These are phyloP conservation scores for Euproctis similis DNA, from an alignment of 2,888 invertebrate species.

Conservation along the genomic window DNA sequence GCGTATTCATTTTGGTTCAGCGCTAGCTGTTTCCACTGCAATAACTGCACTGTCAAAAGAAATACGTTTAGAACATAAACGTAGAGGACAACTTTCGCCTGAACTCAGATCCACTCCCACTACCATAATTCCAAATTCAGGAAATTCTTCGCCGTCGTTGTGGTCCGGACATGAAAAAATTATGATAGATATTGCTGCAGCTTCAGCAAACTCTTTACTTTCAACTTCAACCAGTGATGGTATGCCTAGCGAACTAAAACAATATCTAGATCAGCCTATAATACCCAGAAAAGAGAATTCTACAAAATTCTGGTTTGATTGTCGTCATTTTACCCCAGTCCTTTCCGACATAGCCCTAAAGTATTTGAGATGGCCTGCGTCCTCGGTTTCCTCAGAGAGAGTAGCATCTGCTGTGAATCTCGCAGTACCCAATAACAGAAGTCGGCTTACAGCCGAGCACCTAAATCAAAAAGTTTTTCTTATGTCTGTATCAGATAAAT, in stretches of 20 bases:
- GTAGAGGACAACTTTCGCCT: conserved; percentile 9
- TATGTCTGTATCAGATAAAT: conserved; percentile 17
- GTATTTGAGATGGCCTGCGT: conserved; percentile 7
- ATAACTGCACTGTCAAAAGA: conserved; percentile 1
- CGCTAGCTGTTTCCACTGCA: conserved; percentile 1
- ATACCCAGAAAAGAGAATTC: conserved; percentile 6
- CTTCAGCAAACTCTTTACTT: not conserved
- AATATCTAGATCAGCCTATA: conserved; percentile 18
- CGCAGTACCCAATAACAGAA: conserved; percentile 12
- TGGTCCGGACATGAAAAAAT: conserved; percentile 23
- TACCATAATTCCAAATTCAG: not conserved
- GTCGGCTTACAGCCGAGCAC: conserved; percentile 10
- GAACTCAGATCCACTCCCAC: not conserved
- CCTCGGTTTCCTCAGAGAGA: conserved; percentile 14
- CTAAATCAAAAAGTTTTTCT: conserved; percentile 4
- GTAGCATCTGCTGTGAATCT: conserved; percentile 6
- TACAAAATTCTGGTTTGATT: conserved; percentile 12
- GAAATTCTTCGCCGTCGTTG: conserved; percentile 9
- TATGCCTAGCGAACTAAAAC: conserved; percentile 8
- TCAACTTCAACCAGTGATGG: not conserved
- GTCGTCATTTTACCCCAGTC: conserved; percentile 21
- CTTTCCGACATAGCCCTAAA: conserved; percentile 27
- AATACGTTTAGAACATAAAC: conserved; percentile 6
- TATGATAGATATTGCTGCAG: conserved; percentile 1
- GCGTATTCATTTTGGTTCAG: conserved; percentile 13